Conservation (phyloP, 2,797 vertebrate species). For the Coluber constrictor region DNA sequence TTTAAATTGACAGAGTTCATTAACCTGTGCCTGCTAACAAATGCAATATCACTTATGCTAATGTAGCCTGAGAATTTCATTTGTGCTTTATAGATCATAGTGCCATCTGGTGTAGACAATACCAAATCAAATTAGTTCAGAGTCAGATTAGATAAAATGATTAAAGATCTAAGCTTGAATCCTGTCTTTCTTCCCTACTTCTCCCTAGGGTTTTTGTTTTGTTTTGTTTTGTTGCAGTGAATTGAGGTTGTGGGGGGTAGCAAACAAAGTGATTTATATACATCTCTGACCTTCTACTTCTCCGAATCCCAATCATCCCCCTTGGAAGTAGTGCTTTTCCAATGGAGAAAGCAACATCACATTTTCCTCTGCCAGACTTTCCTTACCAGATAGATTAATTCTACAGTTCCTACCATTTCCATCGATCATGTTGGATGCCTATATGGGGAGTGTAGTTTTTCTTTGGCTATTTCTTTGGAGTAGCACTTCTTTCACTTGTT, state of each 20-base stretch:
- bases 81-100: neutral
- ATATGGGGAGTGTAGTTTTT: neutral
- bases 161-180: neutral
- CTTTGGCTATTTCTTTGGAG: too few relatives aligned
- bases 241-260: neutral
- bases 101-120: neutral
- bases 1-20: neutral
- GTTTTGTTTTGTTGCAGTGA: neutral
- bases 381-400: neutral
- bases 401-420: neutral
- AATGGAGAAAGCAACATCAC: neutral
- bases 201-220: neutral
- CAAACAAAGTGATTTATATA: neutral
- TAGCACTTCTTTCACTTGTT: too few relatives aligned
- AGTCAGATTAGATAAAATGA: neutral
- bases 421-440: neutral
- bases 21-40: neutral
- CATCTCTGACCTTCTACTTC: too few relatives aligned
- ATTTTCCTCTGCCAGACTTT: neutral
- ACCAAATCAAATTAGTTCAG: neutral
- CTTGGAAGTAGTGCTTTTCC: neutral
- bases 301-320: neutral
- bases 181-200: neutral
- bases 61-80: neutral
- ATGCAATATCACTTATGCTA: neutral